Conservation (phyloP, 1,140 invertebrate species). For the Drosophila rhopaloa region DNA sequence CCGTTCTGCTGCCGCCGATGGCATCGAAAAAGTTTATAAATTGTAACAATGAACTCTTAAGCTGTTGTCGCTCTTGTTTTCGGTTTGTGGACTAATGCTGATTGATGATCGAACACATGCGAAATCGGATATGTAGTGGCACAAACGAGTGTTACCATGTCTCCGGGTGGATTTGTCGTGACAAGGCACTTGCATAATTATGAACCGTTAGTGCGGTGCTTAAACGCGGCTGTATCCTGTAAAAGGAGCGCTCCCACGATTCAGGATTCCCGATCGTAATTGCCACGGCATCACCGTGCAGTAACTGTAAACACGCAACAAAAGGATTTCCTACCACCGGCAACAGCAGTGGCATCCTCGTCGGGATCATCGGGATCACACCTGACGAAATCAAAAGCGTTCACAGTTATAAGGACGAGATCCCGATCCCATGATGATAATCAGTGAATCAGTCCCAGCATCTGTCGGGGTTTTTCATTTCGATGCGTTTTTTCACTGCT, state of each 20-base stretch:
- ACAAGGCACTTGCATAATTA: conserved; percentile 67
- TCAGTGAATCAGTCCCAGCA: conserved; percentile 68
- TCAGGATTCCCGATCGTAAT: conserved; percentile 45
- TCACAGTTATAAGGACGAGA: conserved; percentile 66
- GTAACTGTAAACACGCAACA: conserved; percentile 77
- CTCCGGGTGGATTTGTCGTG: conserved; percentile 12
- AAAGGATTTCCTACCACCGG: conserved; percentile 74
- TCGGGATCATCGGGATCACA: conserved; percentile 36
- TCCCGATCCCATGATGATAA: conserved; percentile 55
- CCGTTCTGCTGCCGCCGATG: conserved; percentile 29
- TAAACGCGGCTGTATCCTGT: conserved; percentile 59
- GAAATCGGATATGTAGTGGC: conserved; percentile 56
- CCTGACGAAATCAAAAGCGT: conserved; percentile 81
- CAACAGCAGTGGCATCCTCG: conserved; percentile 50
- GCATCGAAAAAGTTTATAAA: conserved; percentile 55
- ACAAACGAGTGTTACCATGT: neutral
- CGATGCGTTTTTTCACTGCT: conserved; percentile 33
- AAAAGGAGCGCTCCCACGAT: conserved; percentile 68
- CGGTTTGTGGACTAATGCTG: conserved; percentile 71
- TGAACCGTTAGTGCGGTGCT: conserved; percentile 59
- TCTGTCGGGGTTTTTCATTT: conserved; percentile 71
- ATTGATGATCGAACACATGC: conserved; percentile 66
- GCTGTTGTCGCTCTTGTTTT: conserved; percentile 80
- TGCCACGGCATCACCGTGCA: conserved; percentile 41
- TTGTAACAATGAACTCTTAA: conserved; percentile 83